These are phyloP conservation scores for Cheilosia vernalis DNA, from an alignment of 2,888 invertebrate genomes.

Conservation along the genomic window DNA sequence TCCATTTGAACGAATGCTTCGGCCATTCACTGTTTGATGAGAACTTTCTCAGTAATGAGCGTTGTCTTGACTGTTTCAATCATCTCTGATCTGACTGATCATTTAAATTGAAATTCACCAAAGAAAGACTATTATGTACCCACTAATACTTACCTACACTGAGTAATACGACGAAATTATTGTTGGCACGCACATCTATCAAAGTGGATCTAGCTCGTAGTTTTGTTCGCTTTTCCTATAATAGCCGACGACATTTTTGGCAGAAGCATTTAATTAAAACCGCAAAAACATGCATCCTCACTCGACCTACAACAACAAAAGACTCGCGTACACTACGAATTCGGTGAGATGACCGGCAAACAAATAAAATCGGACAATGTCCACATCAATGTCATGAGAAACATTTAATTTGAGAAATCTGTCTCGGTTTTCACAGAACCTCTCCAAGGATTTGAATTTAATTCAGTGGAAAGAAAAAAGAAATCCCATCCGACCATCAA, in stretches of 20 bases:
- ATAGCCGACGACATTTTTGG: slow-evolving; percentile 45
- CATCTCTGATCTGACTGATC: background rate
- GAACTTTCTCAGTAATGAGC: background rate
- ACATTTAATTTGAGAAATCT: slow-evolving; percentile 23
- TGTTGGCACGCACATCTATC: slow-evolving; percentile 56
- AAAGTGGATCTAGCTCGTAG: slow-evolving; percentile 24
- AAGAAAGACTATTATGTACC: too few relatives aligned
- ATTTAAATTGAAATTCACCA: slow-evolving; percentile 16
- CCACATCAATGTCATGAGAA: slow-evolving; percentile 45
- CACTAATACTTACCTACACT: too few relatives aligned
- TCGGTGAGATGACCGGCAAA: background rate
- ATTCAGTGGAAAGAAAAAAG: slow-evolving; percentile 1
- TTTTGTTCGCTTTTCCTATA: slow-evolving; percentile 4
- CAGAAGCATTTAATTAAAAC: slow-evolving; percentile 57
- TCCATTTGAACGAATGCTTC: background rate
- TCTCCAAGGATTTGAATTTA: slow-evolving; percentile 25
- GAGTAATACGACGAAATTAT: slow-evolving; percentile 30
- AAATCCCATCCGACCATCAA: slow-evolving; percentile 26
- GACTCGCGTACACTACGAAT: background rate
- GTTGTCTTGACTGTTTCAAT: slow-evolving; percentile 8
- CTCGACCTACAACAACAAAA: slow-evolving; percentile 8
- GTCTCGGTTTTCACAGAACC: background rate
- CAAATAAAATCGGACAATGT: slow-evolving; percentile 26
- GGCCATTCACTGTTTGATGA: background rate
- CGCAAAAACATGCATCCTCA: slow-evolving; percentile 20